phyloP scores from a whole-genome alignment of 2,888 invertebrate species.

The Ophion costatus region DNA sequence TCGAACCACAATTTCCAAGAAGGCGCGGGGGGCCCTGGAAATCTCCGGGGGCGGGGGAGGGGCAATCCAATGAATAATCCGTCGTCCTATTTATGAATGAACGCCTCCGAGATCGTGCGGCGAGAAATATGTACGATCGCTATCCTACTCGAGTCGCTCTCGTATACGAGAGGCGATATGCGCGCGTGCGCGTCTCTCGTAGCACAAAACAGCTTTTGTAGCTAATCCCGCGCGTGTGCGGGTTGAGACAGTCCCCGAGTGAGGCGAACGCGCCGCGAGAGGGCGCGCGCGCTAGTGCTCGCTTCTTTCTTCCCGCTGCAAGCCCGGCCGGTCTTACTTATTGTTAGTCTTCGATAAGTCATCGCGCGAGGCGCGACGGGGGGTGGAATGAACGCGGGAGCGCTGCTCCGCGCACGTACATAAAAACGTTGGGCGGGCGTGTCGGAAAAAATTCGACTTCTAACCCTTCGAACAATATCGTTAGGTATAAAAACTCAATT shows the following conservation, averaged over 20 bases:
- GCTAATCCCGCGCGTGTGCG: constrained; percentile 33
- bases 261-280: constrained; percentile 42
- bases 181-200: constrained; percentile 3
- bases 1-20: no score
- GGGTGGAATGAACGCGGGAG: no score
- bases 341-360: no score
- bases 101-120: constrained; percentile 22
- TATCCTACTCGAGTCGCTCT: constrained; percentile 35
- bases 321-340: no score
- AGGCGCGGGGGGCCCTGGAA: no score
- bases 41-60: neutral
- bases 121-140: constrained; percentile 42
- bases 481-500: no score
- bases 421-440: no score
- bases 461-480: no score
- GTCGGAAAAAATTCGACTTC: no score
- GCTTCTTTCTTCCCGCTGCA: constrained; percentile 2
- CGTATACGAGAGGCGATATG: constrained; percentile 20
- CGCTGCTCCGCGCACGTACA: no score
- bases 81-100: constrained; percentile 59
- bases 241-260: constrained; percentile 42
- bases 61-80: constrained; percentile 18
- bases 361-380: no score
- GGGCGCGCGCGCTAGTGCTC: neutral
- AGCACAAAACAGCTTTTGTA: constrained; percentile 62